Percentiles rank a stretch among this genome's conserved stretches.
These are phyloP conservation scores for Oncorhynchus keta DNA, from an alignment of 2,113 vertebrate species.

Conservation along the genomic window DNA sequence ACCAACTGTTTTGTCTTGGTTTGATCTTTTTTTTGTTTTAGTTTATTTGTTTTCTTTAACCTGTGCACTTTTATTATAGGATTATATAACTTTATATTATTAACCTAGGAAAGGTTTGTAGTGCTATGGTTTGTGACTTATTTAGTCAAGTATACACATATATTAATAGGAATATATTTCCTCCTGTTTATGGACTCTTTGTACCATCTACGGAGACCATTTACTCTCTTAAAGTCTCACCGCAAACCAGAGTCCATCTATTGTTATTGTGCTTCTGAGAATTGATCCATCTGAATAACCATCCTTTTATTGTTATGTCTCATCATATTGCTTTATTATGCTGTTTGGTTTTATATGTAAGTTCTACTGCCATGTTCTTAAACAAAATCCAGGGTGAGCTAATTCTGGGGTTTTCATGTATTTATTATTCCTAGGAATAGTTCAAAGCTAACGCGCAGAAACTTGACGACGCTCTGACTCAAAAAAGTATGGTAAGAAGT, in stretches of 20 bases:
- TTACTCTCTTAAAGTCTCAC: slow-evolving; percentile 63
- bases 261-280: slow-evolving; percentile 71
- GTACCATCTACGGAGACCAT: slow-evolving; percentile 61
- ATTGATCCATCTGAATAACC: slow-evolving; percentile 75
- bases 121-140: slow-evolving; percentile 77
- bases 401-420: slow-evolving; percentile 97
- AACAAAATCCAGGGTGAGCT: slow-evolving; percentile 93
- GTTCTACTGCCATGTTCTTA: slow-evolving; percentile 91
- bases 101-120: slow-evolving; percentile 77
- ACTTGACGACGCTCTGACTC: slow-evolving; percentile 95
- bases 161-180: slow-evolving; percentile 42
- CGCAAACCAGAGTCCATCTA: slow-evolving; percentile 71
- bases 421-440: slow-evolving; percentile 99
- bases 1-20: slow-evolving; percentile 50
- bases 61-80: slow-evolving; percentile 91
- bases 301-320: slow-evolving; percentile 66
- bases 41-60: slow-evolving; percentile 72
- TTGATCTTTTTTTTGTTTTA: slow-evolving; percentile 43
- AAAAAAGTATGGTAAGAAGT: slow-evolving; percentile 83
- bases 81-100: slow-evolving; percentile 75
- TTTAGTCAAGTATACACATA: slow-evolving; percentile 45
- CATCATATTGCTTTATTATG: slow-evolving; percentile 64
- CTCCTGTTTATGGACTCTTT: slow-evolving; percentile 57
- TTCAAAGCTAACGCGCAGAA: slow-evolving; percentile 93
- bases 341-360: slow-evolving; percentile 73